Percentiles rank a stretch among this genome's conserved stretches.
Evolutionary conservation across 2,888 invertebrate genomes (phyloP).

Genomic region (Netelia melanura): DNA sequence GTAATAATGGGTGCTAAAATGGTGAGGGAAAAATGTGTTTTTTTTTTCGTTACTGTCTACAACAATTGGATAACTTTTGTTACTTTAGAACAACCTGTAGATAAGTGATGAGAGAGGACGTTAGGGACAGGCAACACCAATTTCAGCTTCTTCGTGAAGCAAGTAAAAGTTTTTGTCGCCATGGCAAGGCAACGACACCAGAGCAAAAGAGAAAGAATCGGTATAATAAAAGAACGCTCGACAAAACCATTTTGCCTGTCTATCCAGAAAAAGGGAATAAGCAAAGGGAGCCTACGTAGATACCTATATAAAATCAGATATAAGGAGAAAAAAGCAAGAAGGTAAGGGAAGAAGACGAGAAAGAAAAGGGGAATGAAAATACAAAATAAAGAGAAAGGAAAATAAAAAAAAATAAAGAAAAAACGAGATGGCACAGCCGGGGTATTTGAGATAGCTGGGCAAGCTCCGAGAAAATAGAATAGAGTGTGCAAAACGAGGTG

Average conservation of each 20-base stretch:
- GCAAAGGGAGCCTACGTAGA: conserved; percentile 45
- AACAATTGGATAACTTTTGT: conserved; percentile 24
- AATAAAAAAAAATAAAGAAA: conserved; percentile 40
- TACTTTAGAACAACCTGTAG: conserved; percentile 23
- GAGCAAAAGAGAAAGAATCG: conserved; percentile 17
- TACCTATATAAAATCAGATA: conserved; percentile 48
- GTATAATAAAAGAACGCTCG: conserved; percentile 51
- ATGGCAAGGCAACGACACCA: conserved; percentile 37
- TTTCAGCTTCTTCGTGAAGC: conserved; percentile 25
- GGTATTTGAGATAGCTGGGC: conserved; percentile 42
- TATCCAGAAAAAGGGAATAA: conserved; percentile 34
- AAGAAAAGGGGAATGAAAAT: conserved; percentile 59
- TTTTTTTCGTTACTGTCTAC: conserved; percentile 11
- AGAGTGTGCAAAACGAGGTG: conserved; percentile 54
- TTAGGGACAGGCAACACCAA: conserved; percentile 5
- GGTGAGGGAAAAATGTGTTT: conserved; percentile 20
- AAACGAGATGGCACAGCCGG: conserved; percentile 38
- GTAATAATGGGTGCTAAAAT: conserved; percentile 26
- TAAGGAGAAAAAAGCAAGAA: conserved; percentile 41
- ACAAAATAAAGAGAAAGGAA: conserved; percentile 48
- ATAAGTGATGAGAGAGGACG: conserved; percentile 19
- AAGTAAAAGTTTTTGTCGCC: conserved; percentile 57
- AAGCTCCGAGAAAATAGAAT: conserved; percentile 54
- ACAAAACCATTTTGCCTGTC: conserved; percentile 49
- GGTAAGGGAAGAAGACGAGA: conserved; percentile 34